These are phyloP conservation scores for Aeoliscus strigatus DNA, from an alignment of 2,797 vertebrate genomes.

Conservation along the genomic window DNA sequence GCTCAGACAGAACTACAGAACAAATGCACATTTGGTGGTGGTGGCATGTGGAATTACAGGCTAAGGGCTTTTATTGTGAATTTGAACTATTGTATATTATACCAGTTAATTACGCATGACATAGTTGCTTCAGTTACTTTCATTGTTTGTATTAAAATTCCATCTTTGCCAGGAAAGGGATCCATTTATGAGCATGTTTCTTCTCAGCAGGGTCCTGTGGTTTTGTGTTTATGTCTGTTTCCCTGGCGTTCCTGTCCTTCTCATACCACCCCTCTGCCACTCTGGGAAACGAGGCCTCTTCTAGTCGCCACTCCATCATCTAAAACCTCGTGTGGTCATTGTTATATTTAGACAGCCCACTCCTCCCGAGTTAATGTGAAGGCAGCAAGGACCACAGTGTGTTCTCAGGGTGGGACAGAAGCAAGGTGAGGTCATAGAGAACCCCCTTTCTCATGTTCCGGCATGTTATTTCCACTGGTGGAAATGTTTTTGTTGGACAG, in stretches of 20 bases:
- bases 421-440: slow-evolving; percentile 12
- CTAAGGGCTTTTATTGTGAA: neutral
- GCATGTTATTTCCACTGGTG: slow-evolving; percentile 27
- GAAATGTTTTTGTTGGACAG: slow-evolving; percentile 4
- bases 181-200: slow-evolving; percentile 53
- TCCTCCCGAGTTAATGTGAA: slow-evolving; percentile 21
- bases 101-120: slow-evolving; percentile 9
- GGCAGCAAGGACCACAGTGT: slow-evolving; percentile 11
- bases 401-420: slow-evolving; percentile 38
- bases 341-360: slow-evolving; percentile 56
- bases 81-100: neutral
- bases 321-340: slow-evolving; percentile 43
- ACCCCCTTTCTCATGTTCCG: slow-evolving; percentile 22
- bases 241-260: slow-evolving; percentile 55
- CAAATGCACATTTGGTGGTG: too few species aligned
- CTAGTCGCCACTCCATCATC: slow-evolving; percentile 15
- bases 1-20: too few species aligned
- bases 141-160: slow-evolving; percentile 17
- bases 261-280: slow-evolving; percentile 45
- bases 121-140: slow-evolving; percentile 7
- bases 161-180: slow-evolving; percentile 28
- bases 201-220: slow-evolving; percentile 52
- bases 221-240: slow-evolving; percentile 59
- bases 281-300: slow-evolving; percentile 49
- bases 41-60: too few species aligned